These are phyloP conservation scores for Lepeophtheirus nordmannii DNA, from an alignment of 2,888 invertebrate species.

Conservation along the genomic window DNA sequence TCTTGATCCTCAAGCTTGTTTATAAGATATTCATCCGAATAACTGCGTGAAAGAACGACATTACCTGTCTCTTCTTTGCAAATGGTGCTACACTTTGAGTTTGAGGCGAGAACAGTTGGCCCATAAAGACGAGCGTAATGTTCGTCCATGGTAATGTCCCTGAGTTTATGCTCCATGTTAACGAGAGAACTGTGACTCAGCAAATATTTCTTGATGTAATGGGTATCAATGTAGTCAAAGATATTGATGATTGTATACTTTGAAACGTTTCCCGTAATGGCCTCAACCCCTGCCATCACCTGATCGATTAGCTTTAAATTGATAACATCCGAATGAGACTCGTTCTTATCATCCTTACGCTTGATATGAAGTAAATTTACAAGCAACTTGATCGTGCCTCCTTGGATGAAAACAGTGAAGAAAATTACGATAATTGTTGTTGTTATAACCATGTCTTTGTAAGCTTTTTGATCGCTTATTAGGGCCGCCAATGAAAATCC, in stretches of 20 bases:
- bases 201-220: slow-evolving; percentile 16
- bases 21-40: no score
- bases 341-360: slow-evolving; percentile 22
- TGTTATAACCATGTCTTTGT: slow-evolving; percentile 35
- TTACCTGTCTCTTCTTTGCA: no score
- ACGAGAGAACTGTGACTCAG: neutral
- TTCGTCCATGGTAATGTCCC: slow-evolving; percentile 8
- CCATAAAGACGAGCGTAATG: slow-evolving; percentile 20
- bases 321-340: neutral
- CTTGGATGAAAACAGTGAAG: slow-evolving; percentile 35
- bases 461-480: slow-evolving; percentile 31
- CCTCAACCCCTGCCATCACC: slow-evolving; percentile 13
- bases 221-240: neutral
- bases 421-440: slow-evolving; percentile 41
- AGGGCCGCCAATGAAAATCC: slow-evolving; percentile 39
- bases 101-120: slow-evolving; percentile 2
- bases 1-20: no score
- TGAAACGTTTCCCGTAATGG: neutral
- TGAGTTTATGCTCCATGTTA: neutral
- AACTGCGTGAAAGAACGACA: no score
- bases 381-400: slow-evolving; percentile 40
- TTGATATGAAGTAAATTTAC: slow-evolving; percentile 38
- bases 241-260: neutral
- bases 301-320: slow-evolving; percentile 11
- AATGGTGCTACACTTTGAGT: no score